phyloP scores from a whole-genome alignment of 2,888 invertebrate species.

The Cheilosia impressa region DNA sequence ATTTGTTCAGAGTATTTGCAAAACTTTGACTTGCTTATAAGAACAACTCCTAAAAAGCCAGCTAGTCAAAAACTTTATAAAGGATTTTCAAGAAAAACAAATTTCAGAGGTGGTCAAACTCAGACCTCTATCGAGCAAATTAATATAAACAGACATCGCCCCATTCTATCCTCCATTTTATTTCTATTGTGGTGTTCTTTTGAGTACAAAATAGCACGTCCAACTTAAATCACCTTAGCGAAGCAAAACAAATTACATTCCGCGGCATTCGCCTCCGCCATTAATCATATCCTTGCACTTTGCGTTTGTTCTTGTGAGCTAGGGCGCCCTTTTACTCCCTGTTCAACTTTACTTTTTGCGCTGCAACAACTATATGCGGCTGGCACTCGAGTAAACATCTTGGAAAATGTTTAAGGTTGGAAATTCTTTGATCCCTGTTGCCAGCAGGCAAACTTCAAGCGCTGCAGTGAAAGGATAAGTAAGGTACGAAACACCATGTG shows the following conservation, averaged over 20 bases:
- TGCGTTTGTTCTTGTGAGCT: slow-evolving; percentile 20
- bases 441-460: background rate
- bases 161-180: background rate
- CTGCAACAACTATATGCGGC: slow-evolving; percentile 1
- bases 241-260: slow-evolving; percentile 9
- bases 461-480: background rate
- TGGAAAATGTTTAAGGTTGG: slow-evolving; percentile 16
- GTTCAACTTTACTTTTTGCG: slow-evolving; percentile 32
- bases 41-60: no score
- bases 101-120: no score
- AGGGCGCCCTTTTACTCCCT: slow-evolving; percentile 1
- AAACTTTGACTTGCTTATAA: no score
- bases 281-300: slow-evolving; percentile 40
- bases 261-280: slow-evolving; percentile 3
- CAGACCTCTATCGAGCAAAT: background rate
- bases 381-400: slow-evolving; percentile 23
- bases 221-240: slow-evolving; percentile 14
- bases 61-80: no score
- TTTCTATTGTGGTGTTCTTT: background rate
- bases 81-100: no score
- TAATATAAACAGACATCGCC: background rate
- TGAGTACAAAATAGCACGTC: slow-evolving; percentile 22
- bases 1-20: background rate
- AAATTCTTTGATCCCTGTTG: slow-evolving; percentile 10
- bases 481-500: background rate